Percentiles rank a stretch among this genome's conserved stretches.
These are phyloP conservation scores for Trichonephila clavata DNA, from an alignment of 1,140 invertebrate genomes.

Conservation along the genomic window DNA sequence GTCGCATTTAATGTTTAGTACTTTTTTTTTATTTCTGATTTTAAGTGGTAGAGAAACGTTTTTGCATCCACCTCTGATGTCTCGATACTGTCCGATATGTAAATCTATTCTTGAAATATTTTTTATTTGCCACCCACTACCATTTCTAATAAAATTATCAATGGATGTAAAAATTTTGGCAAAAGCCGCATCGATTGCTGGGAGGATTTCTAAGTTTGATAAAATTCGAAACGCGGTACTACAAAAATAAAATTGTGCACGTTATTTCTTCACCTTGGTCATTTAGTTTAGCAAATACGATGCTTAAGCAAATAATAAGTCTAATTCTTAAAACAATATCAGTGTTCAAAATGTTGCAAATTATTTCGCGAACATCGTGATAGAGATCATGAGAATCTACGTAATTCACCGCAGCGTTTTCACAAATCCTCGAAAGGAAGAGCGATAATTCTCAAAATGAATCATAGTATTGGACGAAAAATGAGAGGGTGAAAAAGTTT, in stretches of 20 bases:
- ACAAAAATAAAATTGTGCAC: too few relatives aligned
- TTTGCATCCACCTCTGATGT: neutral
- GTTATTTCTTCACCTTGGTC: too few relatives aligned
- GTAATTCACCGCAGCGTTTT: neutral
- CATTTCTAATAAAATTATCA: too few relatives aligned
- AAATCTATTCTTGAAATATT: too few relatives aligned
- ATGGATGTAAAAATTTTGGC: neutral
- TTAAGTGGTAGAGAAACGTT: neutral
- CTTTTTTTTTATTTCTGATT: neutral
- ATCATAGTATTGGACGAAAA: too few relatives aligned
- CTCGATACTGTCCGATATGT: too few relatives aligned
- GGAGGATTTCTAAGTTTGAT: neutral
- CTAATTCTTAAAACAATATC: neutral
- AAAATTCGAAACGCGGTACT: neutral
- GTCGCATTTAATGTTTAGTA: neutral
- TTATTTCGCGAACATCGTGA: neutral
- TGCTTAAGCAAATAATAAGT: neutral
- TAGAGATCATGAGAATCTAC: neutral
- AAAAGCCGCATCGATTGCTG: neutral
- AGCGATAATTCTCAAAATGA: neutral
- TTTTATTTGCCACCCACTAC: too few relatives aligned
- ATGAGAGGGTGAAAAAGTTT: too few relatives aligned
- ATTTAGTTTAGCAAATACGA: neutral
- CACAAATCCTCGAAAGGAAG: neutral
- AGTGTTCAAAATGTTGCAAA: neutral